These are phyloP conservation scores for Alces alces DNA, from an alignment of 2,113 vertebrate genomes.

Conservation along the genomic window DNA sequence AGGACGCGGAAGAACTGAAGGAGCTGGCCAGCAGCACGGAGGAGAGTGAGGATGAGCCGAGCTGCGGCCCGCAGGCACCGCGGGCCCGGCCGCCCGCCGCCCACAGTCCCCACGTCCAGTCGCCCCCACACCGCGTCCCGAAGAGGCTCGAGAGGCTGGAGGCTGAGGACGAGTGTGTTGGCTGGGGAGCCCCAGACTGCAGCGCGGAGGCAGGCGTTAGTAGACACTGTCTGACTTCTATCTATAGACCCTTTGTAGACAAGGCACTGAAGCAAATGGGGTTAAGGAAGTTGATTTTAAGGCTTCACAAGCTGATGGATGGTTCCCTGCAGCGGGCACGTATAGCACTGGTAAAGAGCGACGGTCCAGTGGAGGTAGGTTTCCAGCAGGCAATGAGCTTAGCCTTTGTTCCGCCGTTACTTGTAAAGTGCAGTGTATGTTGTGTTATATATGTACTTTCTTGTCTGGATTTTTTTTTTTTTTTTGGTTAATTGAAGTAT, in stretches of 20 bases:
- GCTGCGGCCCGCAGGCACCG: constrained; percentile 50
- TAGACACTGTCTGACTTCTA: constrained; percentile 91
- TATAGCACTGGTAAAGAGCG: constrained; percentile 88
- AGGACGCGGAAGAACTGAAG: constrained; percentile 80
- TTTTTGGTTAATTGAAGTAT: neutral
- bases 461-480: neutral
- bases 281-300: constrained; percentile 94
- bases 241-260: constrained; percentile 98
- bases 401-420: neutral
- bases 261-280: constrained; percentile 99
- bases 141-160: constrained; percentile 84
- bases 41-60: constrained; percentile 86
- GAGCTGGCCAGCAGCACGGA: constrained; percentile 86
- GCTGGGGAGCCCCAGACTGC: constrained; percentile 77
- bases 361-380: constrained; percentile 90
- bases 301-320: constrained; percentile 98
- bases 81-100: constrained; percentile 65
- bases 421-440: neutral
- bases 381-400: neutral
- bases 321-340: constrained; percentile 95
- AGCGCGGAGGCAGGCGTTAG: constrained; percentile 75
- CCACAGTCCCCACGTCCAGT: constrained; percentile 73
- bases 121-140: constrained; percentile 70
- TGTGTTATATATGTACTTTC: neutral
- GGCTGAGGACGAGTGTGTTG: constrained; percentile 88